phyloP scores from a whole-genome alignment of 2,113 vertebrate species.

The Peromyscus maniculatus region DNA sequence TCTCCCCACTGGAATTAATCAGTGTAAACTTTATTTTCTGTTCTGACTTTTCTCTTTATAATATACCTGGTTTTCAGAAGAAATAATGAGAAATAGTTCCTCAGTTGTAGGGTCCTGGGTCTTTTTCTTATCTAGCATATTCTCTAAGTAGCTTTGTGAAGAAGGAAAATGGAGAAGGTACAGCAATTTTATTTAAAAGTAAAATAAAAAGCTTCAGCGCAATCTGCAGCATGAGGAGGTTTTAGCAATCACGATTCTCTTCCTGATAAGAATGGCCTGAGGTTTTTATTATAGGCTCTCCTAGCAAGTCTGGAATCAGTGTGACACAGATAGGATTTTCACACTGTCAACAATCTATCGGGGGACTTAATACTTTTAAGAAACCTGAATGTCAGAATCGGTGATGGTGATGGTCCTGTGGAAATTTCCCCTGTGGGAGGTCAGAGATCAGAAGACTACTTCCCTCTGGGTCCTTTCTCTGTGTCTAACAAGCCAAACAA shows the following conservation, averaged over 20 bases:
- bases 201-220: constrained; percentile 7
- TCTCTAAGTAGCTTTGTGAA: constrained; percentile 49
- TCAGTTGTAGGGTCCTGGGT: constrained; percentile 2
- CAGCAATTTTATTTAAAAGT: constrained; percentile 13
- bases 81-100: constrained; percentile 15
- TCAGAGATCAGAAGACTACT: neutral
- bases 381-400: constrained; percentile 25
- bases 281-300: neutral
- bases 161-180: constrained; percentile 41
- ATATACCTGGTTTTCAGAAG: neutral
- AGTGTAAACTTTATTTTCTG: neutral
- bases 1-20: constrained; percentile 4
- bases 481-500: constrained; percentile 44
- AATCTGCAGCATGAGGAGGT: constrained; percentile 30
- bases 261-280: constrained; percentile 27
- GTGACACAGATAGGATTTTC: neutral
- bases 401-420: neutral
- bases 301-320: constrained; percentile 9
- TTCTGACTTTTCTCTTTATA: constrained; percentile 50
- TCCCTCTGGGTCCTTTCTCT: neutral
- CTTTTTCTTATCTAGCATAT: neutral
- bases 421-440: neutral
- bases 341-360: constrained; percentile 8
- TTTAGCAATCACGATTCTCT: constrained; percentile 14
- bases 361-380: constrained; percentile 27